These are phyloP conservation scores for Epizoanthus ramosus DNA, from an alignment of 92 coral and sea anemone species.

Conservation along the genomic window DNA sequence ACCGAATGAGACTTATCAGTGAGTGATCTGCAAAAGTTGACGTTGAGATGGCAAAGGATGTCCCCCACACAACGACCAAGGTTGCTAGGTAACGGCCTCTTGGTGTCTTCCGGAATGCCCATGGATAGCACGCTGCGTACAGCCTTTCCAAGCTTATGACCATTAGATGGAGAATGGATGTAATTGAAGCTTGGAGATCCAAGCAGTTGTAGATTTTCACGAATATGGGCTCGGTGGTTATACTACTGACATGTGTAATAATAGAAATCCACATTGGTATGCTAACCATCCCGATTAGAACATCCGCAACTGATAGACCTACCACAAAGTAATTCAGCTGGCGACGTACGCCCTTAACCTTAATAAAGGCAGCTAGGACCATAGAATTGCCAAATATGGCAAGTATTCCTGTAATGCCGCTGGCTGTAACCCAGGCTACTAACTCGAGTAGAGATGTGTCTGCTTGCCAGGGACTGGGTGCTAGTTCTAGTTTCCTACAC, in stretches of 20 bases:
- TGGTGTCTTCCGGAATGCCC: conserved; percentile 30
- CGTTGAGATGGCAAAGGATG: conserved; percentile 23
- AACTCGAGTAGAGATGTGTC: conserved; percentile 49
- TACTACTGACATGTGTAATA: neutral
- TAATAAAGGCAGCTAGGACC: conserved; percentile 60
- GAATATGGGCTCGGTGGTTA: neutral
- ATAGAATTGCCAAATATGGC: conserved; percentile 59
- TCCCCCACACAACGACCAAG: conserved; percentile 40
- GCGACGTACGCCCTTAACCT: conserved; percentile 45
- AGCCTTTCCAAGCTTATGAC: neutral
- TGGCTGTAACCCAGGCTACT: conserved; percentile 54
- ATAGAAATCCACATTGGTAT: conserved; percentile 73
- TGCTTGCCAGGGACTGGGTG: conserved; percentile 44
- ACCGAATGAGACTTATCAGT: conserved; percentile 11
- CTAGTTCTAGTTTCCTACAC: neutral
- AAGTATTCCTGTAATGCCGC: conserved; percentile 42
- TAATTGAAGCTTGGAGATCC: neutral
- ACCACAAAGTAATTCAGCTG: conserved; percentile 62
- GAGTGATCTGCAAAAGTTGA: conserved; percentile 28
- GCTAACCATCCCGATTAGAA: conserved; percentile 63
- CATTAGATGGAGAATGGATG: conserved; percentile 7
- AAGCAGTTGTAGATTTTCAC: neutral
- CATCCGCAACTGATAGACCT: conserved; percentile 70
- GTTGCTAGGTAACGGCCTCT: conserved; percentile 28
- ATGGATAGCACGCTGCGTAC: conserved; percentile 13